Percentiles rank a stretch among this genome's conserved stretches.
These are phyloP conservation scores for Aphelinus atriplicis DNA, from an alignment of 1,140 invertebrate species.

Conservation along the genomic window DNA sequence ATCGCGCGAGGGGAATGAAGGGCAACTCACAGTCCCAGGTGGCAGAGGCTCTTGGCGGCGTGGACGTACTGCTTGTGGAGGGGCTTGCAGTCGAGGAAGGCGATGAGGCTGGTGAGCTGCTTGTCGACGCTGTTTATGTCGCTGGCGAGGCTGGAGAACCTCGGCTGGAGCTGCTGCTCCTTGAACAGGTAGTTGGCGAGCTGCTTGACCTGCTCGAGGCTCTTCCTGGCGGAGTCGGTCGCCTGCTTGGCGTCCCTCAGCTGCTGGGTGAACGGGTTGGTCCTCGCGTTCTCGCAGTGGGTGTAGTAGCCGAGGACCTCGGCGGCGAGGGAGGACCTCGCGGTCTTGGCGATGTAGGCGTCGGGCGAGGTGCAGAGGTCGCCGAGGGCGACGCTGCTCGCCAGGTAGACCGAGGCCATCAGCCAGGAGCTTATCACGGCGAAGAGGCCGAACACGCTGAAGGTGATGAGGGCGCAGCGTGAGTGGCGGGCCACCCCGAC, in stretches of 20 bases:
- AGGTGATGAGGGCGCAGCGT: slow-evolving; percentile 84
- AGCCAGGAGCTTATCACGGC: slow-evolving; percentile 92
- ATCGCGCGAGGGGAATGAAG: slow-evolving; percentile 9
- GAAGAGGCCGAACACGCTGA: slow-evolving; percentile 85
- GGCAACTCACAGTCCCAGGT: slow-evolving; percentile 77
- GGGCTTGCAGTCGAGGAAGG: slow-evolving; percentile 81
- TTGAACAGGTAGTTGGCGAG: slow-evolving; percentile 74
- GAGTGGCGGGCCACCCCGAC: slow-evolving; percentile 86
- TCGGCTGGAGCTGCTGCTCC: slow-evolving; percentile 72
- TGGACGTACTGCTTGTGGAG: slow-evolving; percentile 83
- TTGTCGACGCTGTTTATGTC: slow-evolving; percentile 76
- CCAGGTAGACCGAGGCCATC: slow-evolving; percentile 84
- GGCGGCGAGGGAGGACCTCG: slow-evolving; percentile 60
- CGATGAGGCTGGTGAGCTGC: slow-evolving; percentile 67
- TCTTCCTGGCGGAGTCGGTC: slow-evolving; percentile 75
- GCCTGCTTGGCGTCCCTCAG: slow-evolving; percentile 79
- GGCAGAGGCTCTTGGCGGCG: slow-evolving; percentile 80
- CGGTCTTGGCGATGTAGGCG: slow-evolving; percentile 58
- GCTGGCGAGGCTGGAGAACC: slow-evolving; percentile 75
- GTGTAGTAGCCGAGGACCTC: slow-evolving; percentile 84
- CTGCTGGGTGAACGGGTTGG: slow-evolving; percentile 82
- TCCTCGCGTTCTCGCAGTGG: slow-evolving; percentile 79
- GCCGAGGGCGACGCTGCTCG: slow-evolving; percentile 81
- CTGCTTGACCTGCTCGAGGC: slow-evolving; percentile 70
- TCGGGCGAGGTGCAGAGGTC: slow-evolving; percentile 82